These are phyloP conservation scores for Macrosoma leucophasiata DNA, from an alignment of 2,888 invertebrate species.

Conservation along the genomic window DNA sequence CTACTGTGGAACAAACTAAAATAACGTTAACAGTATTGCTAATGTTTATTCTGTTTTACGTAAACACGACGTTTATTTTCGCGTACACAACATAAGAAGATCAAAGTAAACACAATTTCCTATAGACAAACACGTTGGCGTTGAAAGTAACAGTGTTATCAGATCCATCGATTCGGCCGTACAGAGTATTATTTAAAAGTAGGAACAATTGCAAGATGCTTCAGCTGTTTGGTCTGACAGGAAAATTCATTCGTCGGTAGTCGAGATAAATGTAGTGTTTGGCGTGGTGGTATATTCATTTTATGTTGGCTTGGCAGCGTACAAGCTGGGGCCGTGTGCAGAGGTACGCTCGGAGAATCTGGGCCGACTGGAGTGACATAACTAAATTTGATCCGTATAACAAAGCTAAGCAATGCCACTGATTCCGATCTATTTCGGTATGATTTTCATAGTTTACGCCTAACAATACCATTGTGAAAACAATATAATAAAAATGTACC, in stretches of 20 bases:
- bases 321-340: slow-evolving; percentile 67
- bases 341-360: slow-evolving; percentile 62
- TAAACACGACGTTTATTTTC: slow-evolving; percentile 34
- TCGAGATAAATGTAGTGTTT: slow-evolving; percentile 54
- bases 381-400: slow-evolving; percentile 70
- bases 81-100: too few species aligned
- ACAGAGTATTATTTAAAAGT: too few species aligned
- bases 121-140: too few species aligned
- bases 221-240: slow-evolving; percentile 44
- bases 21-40: slow-evolving; percentile 33
- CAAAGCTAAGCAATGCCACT: slow-evolving; percentile 57
- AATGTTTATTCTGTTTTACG: slow-evolving; percentile 29
- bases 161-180: too few species aligned
- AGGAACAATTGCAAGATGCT: too few species aligned
- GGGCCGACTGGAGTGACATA: slow-evolving; percentile 73
- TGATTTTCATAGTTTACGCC: slow-evolving; percentile 16
- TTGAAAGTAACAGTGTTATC: too few species aligned
- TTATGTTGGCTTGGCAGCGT: slow-evolving; percentile 61
- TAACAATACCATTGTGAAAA: slow-evolving; percentile 9
- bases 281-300: slow-evolving; percentile 43
- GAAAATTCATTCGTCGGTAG: slow-evolving; percentile 51
- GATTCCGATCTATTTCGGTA: slow-evolving; percentile 35
- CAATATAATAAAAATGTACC: slow-evolving; percentile 5
- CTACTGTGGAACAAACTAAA: slow-evolving; percentile 13
- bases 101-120: too few species aligned